Evolutionary conservation across 2,797 vertebrate genomes (phyloP), one percentile per base, ranked within the genome.

Genomic region (Bradypodion ventrale): DNA sequence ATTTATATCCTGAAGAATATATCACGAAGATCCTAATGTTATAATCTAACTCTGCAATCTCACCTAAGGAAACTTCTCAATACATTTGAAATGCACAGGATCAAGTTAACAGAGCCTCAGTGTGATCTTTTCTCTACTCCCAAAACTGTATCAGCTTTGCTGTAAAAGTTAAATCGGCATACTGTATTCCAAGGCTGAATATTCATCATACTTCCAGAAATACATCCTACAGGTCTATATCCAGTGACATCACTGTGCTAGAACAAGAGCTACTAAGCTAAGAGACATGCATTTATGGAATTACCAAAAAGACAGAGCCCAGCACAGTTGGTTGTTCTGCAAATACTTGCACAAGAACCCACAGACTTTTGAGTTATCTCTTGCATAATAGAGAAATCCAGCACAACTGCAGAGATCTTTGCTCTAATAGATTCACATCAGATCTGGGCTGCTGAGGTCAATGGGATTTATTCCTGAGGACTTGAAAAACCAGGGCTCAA

Each of bases 1-100:
- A 76, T 13, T 35, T 44, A 82, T 27, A 82, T 27, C 60, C 62
- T 69, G 69, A 86, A 90, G 56, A 69, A 60, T 78, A 84, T 59
- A 7, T 1, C 49, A 59, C 6, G 2, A 46, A 78, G 21, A 65
- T 63, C 37, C 35, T 2, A 62, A 46, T 80, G 40, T n/a, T 0
- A 0, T 62, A 73, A 52, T 46, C 49, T 56, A 89, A 85, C 27
- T 46, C 40, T 68, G 44, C 10, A 25, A 40, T 72, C 49, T 32
- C 19, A 72, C 81, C 37, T 60, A 42, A 44, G 42, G 10, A 66
- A 29, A 66, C 7, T 1, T 5, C 12, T 46, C 23, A 66, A 75
- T 66, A n/a, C 49, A 56, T 29, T 70, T 49, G 37, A 74, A 29
- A 27, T 63, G 69, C 6, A 63, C 0, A 65, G 60, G 44, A 52